Conservation (phyloP, 2,113 vertebrate species). For the Aspidoscelis tigris region DNA sequence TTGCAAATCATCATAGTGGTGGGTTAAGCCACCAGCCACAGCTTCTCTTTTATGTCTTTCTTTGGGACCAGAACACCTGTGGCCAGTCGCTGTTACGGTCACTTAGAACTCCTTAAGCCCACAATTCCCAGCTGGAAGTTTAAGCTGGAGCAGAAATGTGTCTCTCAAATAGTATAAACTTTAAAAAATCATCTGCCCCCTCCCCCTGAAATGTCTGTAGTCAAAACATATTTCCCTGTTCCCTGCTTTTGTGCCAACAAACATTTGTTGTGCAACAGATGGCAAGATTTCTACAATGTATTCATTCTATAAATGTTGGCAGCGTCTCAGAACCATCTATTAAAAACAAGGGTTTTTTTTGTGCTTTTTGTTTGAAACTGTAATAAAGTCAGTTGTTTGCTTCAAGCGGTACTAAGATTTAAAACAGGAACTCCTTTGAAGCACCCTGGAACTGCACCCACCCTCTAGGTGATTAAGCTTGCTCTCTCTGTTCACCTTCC, state of each 20-base stretch:
- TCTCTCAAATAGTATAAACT: not conserved
- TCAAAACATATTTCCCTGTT: not conserved
- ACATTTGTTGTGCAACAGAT: conserved; percentile 39
- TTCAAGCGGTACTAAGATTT: conserved; percentile 60
- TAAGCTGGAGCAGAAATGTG: not conserved
- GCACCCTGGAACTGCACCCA: conserved; percentile 58
- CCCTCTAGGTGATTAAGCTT: conserved; percentile 64
- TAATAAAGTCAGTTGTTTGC: conserved; percentile 62
- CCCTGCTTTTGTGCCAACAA: conserved; percentile 35
- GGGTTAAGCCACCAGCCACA: not conserved
- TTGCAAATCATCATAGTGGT: too few relatives aligned
- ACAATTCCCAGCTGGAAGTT: not conserved
- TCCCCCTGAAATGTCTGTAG: not conserved
- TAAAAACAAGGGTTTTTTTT: conserved; percentile 47
- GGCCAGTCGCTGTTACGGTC: not conserved
- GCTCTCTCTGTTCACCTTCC: conserved; percentile 60
- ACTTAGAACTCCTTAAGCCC: not conserved
- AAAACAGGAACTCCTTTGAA: conserved; percentile 68
- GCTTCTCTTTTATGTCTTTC: not conserved
- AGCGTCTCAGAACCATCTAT: conserved; percentile 36
- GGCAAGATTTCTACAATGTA: conserved; percentile 46
- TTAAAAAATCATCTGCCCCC: too few relatives aligned
- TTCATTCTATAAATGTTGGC: conserved; percentile 54
- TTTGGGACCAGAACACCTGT: not conserved
- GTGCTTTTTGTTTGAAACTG: conserved; percentile 57